Evolutionary conservation across 2,888 invertebrate species (phyloP).

Genomic region (Meiosimyza platycephala): DNA sequence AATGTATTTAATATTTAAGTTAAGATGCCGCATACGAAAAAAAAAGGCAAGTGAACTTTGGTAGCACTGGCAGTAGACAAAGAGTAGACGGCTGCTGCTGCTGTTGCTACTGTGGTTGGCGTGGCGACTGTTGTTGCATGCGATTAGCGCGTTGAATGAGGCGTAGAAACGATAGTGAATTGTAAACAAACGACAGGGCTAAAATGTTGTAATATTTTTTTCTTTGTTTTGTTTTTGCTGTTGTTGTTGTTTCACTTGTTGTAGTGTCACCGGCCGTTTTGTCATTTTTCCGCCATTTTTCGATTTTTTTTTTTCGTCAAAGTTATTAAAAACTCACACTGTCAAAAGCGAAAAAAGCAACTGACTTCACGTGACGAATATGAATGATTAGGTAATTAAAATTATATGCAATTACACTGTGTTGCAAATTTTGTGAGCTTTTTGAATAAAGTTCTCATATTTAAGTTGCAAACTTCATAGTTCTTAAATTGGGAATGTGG

Average conservation of each 20-base stretch:
- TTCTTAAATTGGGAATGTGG: too few species aligned
- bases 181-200: slow-evolving; percentile 1
- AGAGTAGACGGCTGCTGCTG: neutral
- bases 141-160: slow-evolving; percentile 15
- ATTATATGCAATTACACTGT: too few species aligned
- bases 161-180: slow-evolving; percentile 2
- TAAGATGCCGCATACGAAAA: neutral
- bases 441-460: too few species aligned
- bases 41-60: slow-evolving; percentile 5
- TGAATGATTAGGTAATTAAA: too few species aligned
- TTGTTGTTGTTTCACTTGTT: neutral
- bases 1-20: slow-evolving; percentile 9
- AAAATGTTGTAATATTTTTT: neutral
- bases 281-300: too few species aligned
- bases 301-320: too few species aligned
- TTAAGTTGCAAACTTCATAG: too few species aligned
- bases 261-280: neutral
- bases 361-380: too few species aligned
- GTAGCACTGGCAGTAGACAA: slow-evolving; percentile 9
- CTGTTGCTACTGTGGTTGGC: neutral
- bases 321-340: too few species aligned
- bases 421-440: too few species aligned
- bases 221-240: neutral
- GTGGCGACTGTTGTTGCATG: slow-evolving; percentile 5
- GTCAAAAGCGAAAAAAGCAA: too few species aligned